Base-by-base conservation (phyloP, 2,797 vertebrate species). In the Hydrolagus colliei region DNA sequence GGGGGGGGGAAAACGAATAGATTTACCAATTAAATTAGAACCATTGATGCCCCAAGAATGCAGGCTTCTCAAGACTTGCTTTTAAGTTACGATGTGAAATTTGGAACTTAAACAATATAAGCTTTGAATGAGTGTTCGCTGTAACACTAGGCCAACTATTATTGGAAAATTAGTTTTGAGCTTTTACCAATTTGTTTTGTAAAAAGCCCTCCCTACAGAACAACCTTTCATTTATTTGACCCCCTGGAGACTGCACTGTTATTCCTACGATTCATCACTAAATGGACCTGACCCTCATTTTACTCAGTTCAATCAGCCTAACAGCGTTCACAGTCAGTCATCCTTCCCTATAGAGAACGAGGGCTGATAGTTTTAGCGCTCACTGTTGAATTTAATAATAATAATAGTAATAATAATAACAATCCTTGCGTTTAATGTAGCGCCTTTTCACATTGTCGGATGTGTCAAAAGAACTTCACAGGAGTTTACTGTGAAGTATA, bases 1-100 rank as follows among this genome's bases (percentile, higher is more conserved):
- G 90, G 91, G 87, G 89, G 87, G 65, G 68, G 20, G 71, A 84
- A 27, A 71, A 1, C 92, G 90, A 90, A 90, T 88, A 89, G n/a
- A 91, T 90, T 89, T 91, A 91, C 93, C 93, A 96, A 96, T 96
- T 96, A 96, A 94, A 93, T 92, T 91, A 90, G 92, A 93, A 90
- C 90, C 90, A 93, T 95, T 94, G 92, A 73, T 73, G 71, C 72
- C 18, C 18, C 73, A 86, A 86, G 73, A 52, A 71, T 52, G 65
- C 22, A 84, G 78, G 62, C 61, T 27, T 32, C 78, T 82, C 78
- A 68, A 35, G 65, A 68, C 63, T 82, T 67, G 62, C 79, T 84
- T 84, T 71, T 68, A 67, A 80, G 65, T 84, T n/a, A 84, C 65
- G 67, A 68, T 84, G 79, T 41, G 75, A 68, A 84, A 71, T 20